A percentile compares a stretch with the other conserved stretches of the same genome.
These are phyloP conservation scores for Drosophila stalkeri DNA, from an alignment of 2,888 invertebrate genomes.

Conservation along the genomic window DNA sequence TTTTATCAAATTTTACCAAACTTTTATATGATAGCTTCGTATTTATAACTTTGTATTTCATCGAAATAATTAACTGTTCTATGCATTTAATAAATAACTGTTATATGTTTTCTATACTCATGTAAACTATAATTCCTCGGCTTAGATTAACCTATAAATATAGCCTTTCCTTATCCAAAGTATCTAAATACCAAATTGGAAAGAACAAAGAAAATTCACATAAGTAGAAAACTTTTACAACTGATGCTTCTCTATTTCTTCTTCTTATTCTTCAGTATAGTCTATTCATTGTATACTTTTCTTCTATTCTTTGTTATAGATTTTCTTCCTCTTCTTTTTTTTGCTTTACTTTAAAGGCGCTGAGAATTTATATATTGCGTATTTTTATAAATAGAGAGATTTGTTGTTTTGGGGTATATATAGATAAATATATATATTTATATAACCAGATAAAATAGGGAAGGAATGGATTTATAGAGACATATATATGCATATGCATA, in stretches of 20 bases:
- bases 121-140: neutral
- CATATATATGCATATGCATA: slow-evolving; percentile 6
- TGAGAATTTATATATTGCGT: slow-evolving; percentile 12
- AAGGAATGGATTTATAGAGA: slow-evolving; percentile 10
- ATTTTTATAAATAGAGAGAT: slow-evolving; percentile 5
- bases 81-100: neutral
- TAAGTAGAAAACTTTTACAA: neutral
- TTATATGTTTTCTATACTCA: neutral
- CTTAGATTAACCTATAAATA: neutral
- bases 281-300: neutral
- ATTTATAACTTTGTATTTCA: neutral
- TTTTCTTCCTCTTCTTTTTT: neutral
- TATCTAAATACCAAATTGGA: neutral
- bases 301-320: neutral
- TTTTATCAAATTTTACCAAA: neutral
- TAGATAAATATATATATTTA: slow-evolving; percentile 11
- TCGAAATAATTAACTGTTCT: neutral
- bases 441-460: slow-evolving; percentile 6
- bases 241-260: slow-evolving; percentile 5
- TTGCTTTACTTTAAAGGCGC: slow-evolving; percentile 22
- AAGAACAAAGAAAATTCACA: neutral
- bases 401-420: slow-evolving; percentile 4
- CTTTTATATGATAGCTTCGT: neutral
- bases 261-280: neutral
- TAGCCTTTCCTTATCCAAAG: neutral